Evolutionary conservation across 2,888 invertebrate genomes (phyloP).

Genomic region (Apotomis betuletana): DNA sequence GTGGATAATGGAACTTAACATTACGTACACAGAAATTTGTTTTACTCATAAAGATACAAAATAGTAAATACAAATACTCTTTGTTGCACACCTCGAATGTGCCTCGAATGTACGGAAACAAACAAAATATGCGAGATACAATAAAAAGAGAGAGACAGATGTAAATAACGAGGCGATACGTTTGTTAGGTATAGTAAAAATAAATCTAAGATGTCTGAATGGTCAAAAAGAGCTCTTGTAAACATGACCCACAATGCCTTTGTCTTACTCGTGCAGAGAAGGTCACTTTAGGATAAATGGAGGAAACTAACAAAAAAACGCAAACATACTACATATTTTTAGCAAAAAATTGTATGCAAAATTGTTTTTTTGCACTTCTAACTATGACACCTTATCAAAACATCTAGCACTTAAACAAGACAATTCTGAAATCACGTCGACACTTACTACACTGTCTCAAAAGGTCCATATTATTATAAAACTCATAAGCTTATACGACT

Average conservation of each 20-base stretch:
- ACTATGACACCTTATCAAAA: slow-evolving; percentile 21
- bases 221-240: no score
- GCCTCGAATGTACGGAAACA: not conserved
- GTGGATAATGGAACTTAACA: not conserved
- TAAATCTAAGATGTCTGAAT: no score
- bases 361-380: slow-evolving; percentile 8
- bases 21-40: not conserved
- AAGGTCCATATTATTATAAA: slow-evolving; percentile 13
- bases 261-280: no score
- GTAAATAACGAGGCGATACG: no score
- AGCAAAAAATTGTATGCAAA: not conserved
- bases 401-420: slow-evolving; percentile 26
- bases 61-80: no score
- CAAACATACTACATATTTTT: no score
- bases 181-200: no score
- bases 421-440: slow-evolving; percentile 20
- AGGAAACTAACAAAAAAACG: no score
- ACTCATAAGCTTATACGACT: slow-evolving; percentile 21
- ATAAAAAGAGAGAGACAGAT: not conserved
- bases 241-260: no score
- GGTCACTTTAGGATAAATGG: no score
- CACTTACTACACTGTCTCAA: not conserved
- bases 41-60: no score
- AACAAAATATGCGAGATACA: not conserved
- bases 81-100: no score